Base-by-base conservation (phyloP, 2,888 invertebrate species). In the Cephus nigrinus region DNA sequence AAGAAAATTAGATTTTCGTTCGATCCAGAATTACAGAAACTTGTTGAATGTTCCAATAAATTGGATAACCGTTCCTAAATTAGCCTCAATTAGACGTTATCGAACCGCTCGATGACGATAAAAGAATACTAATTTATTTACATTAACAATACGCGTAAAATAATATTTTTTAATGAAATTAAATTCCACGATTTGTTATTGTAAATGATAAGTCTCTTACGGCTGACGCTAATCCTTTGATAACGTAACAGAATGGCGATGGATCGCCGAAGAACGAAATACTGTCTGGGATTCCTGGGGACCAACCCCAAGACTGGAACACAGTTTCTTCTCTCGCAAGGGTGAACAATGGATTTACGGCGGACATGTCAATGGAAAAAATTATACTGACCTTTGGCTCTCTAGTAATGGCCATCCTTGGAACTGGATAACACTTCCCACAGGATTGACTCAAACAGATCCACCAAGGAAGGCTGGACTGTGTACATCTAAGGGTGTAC, bases 331-430 rank as follows among this genome's bases (percentile, higher is more conserved):
- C 34, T 77, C 77, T 5, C 71, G 71, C 36, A 75, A 77, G 30
- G 77, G 75, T 11, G 77, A 77, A 33, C 77, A 77, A 69, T 77
- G 77, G 77, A 71, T 77, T 33, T 77, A 77, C 40, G 77, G 77
- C 23, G 77, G 77, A 15, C 77, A 77, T 15, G 71, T 71, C 34
- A 32, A 69, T 71, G 74, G 74, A 12, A 77, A 77, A 77, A 77
- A 77, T 35, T 77, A 74, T 75, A 74, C 74, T 74, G 77, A 77
- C 40, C 77, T 77, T 33, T 77, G 77, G 77, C n/a, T 77, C 3
- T 40, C 75, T 32, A 75, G 69, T 31, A 74, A 74, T 32, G 71
- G 55, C 35, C 74, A 77, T 74, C 74, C 75, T 35, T 77, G 77
- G 77, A 77, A 68, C 12, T 69, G 55, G 40, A 71, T 77, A 36